Evolutionary conservation across 2,888 invertebrate genomes (phyloP).

Genomic region (Galeruca laticollis): DNA sequence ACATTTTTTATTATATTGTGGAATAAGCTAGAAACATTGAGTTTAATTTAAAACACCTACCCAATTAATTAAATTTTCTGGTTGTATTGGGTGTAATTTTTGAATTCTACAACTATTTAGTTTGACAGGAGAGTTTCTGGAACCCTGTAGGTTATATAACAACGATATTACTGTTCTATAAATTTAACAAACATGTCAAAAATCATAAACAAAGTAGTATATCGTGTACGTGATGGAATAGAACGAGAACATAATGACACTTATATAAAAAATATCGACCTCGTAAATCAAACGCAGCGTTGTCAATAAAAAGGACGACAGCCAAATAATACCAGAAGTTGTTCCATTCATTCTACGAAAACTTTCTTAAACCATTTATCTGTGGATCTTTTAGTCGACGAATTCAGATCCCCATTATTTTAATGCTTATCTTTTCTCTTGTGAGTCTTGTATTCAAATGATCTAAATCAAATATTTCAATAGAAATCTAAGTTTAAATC

Average conservation of each 20-base stretch:
- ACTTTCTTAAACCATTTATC: conserved; percentile 49
- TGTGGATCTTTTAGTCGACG: conserved; percentile 41
- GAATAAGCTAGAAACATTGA: no score
- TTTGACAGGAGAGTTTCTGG: no score
- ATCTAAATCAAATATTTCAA: conserved; percentile 52
- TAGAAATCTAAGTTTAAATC: conserved; percentile 50
- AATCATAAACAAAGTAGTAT: no score
- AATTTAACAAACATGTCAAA: no score
- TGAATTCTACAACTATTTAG: no score
- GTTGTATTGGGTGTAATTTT: no score
- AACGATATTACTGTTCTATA: no score
- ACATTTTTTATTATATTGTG: no score
- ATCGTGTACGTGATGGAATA: not conserved
- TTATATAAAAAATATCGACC: conserved; percentile 42
- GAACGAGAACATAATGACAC: conserved; percentile 40
- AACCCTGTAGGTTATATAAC: no score
- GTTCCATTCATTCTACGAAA: conserved; percentile 38
- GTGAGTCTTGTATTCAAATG: conserved; percentile 47
- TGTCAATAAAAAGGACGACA: conserved; percentile 37
- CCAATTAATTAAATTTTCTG: no score
- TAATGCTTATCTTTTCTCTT: conserved; percentile 45
- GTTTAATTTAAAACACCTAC: no score
- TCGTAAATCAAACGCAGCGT: conserved; percentile 25
- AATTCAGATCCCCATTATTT: conserved; percentile 47
- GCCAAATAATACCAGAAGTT: conserved; percentile 45